These are phyloP conservation scores for Cryptotermes secundus DNA, from an alignment of 1,140 invertebrate species.

Conservation along the genomic window DNA sequence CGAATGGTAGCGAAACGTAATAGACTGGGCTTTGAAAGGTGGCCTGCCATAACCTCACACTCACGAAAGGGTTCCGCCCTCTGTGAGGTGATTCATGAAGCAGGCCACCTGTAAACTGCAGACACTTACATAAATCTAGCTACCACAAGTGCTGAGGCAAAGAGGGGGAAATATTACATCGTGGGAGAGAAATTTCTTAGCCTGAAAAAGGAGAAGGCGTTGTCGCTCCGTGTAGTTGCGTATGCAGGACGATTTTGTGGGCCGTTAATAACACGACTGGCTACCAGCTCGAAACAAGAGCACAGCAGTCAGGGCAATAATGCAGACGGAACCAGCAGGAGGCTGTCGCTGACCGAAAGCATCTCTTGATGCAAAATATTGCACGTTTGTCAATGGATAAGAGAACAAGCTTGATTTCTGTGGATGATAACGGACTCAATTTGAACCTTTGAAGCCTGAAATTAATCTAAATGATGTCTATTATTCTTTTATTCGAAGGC, in stretches of 20 bases:
- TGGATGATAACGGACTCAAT: too few relatives aligned
- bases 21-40: background rate
- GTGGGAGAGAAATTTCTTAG: conserved; percentile 2
- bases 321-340: background rate
- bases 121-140: background rate
- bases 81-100: background rate
- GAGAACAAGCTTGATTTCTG: too few relatives aligned
- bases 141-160: background rate
- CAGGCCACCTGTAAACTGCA: background rate
- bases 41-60: background rate
- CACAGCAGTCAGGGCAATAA: too few relatives aligned
- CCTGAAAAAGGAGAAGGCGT: background rate
- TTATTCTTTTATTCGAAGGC: too few relatives aligned
- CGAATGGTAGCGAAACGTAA: too few relatives aligned
- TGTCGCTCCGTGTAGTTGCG: background rate
- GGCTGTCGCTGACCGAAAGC: background rate
- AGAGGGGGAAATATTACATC: background rate
- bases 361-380: too few relatives aligned
- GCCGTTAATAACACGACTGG: background rate
- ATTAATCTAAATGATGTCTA: too few relatives aligned
- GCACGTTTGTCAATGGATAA: too few relatives aligned
- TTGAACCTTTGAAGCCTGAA: too few relatives aligned
- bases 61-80: background rate
- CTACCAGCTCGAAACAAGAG: background rate
- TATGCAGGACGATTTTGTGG: background rate